Conservation (phyloP, 1,140 invertebrate species). For the Hyles euphorbiae region DNA sequence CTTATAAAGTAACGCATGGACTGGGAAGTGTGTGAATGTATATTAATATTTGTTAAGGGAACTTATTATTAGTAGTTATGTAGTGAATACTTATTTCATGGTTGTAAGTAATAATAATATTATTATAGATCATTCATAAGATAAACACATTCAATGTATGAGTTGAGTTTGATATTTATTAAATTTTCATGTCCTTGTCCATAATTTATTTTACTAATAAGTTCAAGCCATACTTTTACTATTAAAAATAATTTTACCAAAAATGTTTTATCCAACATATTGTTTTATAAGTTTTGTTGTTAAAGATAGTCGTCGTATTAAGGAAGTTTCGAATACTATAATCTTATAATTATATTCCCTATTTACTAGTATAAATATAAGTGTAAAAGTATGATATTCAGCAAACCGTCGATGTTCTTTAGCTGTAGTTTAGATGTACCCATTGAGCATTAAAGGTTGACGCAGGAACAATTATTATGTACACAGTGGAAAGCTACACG, state of each 20-base stretch:
- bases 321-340: no score
- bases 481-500: constrained; percentile 25
- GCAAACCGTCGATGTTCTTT: constrained; percentile 59
- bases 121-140: not conserved
- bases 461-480: constrained; percentile 58
- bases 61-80: no score
- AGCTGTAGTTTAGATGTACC: constrained; percentile 36
- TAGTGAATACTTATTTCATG: no score
- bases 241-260: not conserved
- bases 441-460: constrained; percentile 57
- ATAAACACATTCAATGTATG: not conserved
- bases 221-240: not conserved
- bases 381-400: constrained; percentile 28
- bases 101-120: not conserved
- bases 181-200: not conserved
- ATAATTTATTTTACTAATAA: not conserved
- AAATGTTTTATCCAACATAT: not conserved
- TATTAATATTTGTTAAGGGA: no score
- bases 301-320: no score
- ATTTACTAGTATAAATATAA: not conserved
- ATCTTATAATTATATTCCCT: no score
- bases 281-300: no score
- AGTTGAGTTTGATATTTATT: not conserved
- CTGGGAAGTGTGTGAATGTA: no score
- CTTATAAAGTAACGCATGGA: no score